These are phyloP conservation scores for Ophiodon elongatus DNA, from an alignment of 2,113 vertebrate genomes.

Conservation along the genomic window DNA sequence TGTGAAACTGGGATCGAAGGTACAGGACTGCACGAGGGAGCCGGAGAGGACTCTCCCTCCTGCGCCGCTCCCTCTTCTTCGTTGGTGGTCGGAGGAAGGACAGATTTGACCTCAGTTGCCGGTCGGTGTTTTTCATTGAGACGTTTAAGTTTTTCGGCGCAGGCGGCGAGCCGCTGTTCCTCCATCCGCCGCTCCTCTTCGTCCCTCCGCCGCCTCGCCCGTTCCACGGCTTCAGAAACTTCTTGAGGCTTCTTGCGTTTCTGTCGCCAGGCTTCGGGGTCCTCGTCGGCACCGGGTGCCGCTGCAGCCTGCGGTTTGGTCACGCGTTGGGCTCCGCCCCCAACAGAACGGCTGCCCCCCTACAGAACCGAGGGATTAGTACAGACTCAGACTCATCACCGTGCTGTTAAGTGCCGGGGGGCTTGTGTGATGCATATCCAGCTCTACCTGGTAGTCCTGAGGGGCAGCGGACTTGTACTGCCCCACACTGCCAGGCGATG, in stretches of 20 bases:
- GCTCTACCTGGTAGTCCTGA: constrained; percentile 89
- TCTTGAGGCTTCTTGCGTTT: constrained; percentile 94
- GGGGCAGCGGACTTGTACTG: constrained; percentile 85
- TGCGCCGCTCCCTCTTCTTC: constrained; percentile 50
- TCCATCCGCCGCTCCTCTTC: constrained; percentile 98
- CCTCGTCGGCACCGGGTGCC: constrained; percentile 84
- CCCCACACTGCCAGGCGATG: constrained; percentile 78
- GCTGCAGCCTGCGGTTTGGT: constrained; percentile 75
- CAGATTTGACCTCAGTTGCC: constrained; percentile 60
- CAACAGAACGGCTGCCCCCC: constrained; percentile 57
- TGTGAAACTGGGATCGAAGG: constrained; percentile 55
- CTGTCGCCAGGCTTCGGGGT: constrained; percentile 95
- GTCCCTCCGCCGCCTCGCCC: constrained; percentile 93
- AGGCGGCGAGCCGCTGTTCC: constrained; percentile 95
- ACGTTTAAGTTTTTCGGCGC: constrained; percentile 96
- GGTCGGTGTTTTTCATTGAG: constrained; percentile 95
- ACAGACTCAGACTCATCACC: background rate
- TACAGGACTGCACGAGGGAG: constrained; percentile 55
- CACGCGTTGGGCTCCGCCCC: constrained; percentile 55
- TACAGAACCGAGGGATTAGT: constrained; percentile 23
- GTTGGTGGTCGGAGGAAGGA: constrained; percentile 34
- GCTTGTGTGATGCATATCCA: background rate
- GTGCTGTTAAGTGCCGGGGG: background rate
- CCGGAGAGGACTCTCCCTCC: constrained; percentile 53
- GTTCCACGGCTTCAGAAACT: constrained; percentile 94